These are phyloP conservation scores for human DNA, from an alignment of 2,113 vertebrate species.

Conservation along the genomic window GRCh38 chr18:62559501-62560000, in stretches of 20 bases:
- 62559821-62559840: neutral
- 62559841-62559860: neutral
- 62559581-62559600: neutral
- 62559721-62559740: neutral
- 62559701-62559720: neutral
- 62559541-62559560: neutral
- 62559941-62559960: neutral
- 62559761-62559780: neutral
- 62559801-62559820: neutral
- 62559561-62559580: neutral
- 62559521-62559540: neutral
- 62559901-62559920: neutral
- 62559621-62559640: fast-evolving
- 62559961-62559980: neutral
- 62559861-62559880: neutral
- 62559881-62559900: neutral
- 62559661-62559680: neutral
- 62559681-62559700: neutral
- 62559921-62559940: neutral
- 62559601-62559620: neutral
- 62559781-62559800: neutral
- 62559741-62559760: neutral
- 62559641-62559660: neutral
- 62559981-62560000: neutral
- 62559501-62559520: neutral